A percentile compares a stretch with the other conserved stretches of the same genome.
Evolutionary conservation across 2,113 vertebrate genomes (phyloP).

Genomic region (Buteo buteo): DNA sequence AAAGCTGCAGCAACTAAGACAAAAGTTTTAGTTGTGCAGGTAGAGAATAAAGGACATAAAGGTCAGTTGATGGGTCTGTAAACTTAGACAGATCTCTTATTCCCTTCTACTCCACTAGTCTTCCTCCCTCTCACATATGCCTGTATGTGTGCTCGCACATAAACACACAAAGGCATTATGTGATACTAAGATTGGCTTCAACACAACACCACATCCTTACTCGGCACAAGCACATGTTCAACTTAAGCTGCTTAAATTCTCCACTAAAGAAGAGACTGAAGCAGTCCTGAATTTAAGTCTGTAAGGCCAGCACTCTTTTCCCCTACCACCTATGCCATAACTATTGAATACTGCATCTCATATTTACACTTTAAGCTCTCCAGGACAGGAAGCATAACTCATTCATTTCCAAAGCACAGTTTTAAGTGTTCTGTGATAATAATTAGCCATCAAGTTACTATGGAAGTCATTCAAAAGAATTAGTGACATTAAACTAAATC

Average conservation of each 20-base stretch:
- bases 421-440: not conserved
- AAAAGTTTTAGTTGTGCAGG: no score
- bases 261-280: not conserved
- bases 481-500: not conserved
- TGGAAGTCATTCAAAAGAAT: not conserved
- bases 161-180: not conserved
- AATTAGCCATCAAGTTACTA: not conserved
- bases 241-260: not conserved
- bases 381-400: not conserved
- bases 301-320: not conserved
- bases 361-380: not conserved
- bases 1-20: not conserved
- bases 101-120: not conserved
- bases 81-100: not conserved
- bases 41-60: not conserved
- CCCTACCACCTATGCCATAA: not conserved
- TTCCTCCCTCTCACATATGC: no score
- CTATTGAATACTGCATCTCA: not conserved
- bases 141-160: accelerated
- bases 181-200: not conserved
- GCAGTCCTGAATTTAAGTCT: not conserved
- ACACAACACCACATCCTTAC: not conserved
- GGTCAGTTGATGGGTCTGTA: not conserved
- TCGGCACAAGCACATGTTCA: not conserved
- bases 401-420: not conserved